These are phyloP conservation scores for Sclerurus mexicanus DNA, from an alignment of 2,113 vertebrate species.

Conservation along the genomic window DNA sequence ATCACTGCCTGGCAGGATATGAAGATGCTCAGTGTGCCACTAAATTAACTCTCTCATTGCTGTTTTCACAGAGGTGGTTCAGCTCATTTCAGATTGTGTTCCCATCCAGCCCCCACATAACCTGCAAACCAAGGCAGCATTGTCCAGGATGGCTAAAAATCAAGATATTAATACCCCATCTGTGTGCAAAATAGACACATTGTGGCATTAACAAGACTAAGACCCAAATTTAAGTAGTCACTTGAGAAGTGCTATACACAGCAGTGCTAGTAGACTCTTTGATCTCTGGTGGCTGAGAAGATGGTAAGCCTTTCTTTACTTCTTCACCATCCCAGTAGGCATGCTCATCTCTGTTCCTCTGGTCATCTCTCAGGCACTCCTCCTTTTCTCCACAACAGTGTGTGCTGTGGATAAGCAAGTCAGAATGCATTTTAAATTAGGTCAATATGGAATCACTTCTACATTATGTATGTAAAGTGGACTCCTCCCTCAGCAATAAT, in stretches of 20 bases:
- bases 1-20: not conserved
- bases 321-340: not conserved
- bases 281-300: not conserved
- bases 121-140: not conserved
- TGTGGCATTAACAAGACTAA: not conserved
- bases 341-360: not conserved
- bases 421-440: not conserved
- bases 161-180: not conserved
- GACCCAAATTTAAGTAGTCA: not conserved
- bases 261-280: not conserved
- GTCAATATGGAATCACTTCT: not conserved
- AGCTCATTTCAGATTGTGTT: not conserved
- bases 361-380: not conserved
- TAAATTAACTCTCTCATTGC: not conserved
- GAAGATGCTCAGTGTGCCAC: not conserved
- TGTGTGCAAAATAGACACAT: not conserved
- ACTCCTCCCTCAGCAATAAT: not conserved
- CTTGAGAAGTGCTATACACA: not conserved
- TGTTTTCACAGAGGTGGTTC: not conserved
- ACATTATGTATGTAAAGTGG: not conserved
- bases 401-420: not conserved
- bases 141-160: not conserved
- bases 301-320: not conserved
- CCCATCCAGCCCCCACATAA: not conserved
- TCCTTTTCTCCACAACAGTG: not conserved